phyloP scores from a whole-genome alignment of 2,888 invertebrate genomes.

The Volucella inflata region DNA sequence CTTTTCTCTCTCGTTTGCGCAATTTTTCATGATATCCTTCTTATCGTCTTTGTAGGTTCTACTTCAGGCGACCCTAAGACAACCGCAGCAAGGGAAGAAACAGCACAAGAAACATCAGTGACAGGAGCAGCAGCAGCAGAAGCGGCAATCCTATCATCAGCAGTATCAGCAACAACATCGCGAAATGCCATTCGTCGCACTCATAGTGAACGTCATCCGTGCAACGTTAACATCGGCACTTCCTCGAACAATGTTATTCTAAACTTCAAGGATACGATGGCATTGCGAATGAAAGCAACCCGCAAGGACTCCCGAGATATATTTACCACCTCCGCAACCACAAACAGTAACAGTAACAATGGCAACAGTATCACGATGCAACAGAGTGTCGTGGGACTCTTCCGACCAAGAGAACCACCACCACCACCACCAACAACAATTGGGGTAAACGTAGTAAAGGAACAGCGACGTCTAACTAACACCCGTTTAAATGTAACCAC shows the following conservation, averaged over 20 bases:
- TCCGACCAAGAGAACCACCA: slow-evolving; percentile 84
- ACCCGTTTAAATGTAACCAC: slow-evolving; percentile 49
- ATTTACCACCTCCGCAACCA: slow-evolving; percentile 83
- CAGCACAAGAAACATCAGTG: not conserved
- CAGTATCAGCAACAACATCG: slow-evolving; percentile 80
- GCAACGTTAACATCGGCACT: slow-evolving; percentile 65
- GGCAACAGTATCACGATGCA: slow-evolving; percentile 50
- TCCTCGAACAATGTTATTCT: slow-evolving; percentile 78
- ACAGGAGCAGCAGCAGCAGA: slow-evolving; percentile 13
- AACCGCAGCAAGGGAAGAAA: not conserved
- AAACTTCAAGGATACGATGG: slow-evolving; percentile 91
- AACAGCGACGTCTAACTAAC: slow-evolving; percentile 56
- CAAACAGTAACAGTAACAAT: not conserved
- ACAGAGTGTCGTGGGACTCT: slow-evolving; percentile 73
- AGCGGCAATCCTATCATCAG: slow-evolving; percentile 30
- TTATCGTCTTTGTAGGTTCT: slow-evolving; percentile 49
- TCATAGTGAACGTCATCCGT: slow-evolving; percentile 81
- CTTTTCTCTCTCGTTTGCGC: not conserved
- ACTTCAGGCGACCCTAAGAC: slow-evolving; percentile 42
- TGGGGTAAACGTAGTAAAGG: slow-evolving; percentile 35
- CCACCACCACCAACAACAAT: slow-evolving; percentile 76
- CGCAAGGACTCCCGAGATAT: slow-evolving; percentile 87
- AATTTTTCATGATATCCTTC: slow-evolving; percentile 29
- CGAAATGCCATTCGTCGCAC: slow-evolving; percentile 83
- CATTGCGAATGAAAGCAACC: slow-evolving; percentile 87